Conservation (phyloP, 2,797 vertebrate species). For the Ataeniobius toweri region DNA sequence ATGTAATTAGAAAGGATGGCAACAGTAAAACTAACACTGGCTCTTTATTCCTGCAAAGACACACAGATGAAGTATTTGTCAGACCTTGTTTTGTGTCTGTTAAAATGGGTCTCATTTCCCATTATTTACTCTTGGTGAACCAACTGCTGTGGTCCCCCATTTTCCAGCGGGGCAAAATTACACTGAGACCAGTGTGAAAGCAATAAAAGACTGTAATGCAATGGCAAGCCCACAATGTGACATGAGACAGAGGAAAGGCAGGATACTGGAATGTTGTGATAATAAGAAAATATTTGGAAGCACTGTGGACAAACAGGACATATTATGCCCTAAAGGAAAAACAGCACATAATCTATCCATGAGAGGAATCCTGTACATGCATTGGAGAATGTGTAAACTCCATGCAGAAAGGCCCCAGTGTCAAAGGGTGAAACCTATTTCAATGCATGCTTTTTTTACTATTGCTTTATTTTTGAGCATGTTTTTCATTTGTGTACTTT, state of each 20-base stretch:
- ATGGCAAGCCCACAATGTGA: conserved; percentile 48
- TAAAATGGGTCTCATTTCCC: conserved; percentile 50
- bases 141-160: conserved; percentile 19
- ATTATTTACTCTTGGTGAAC: conserved; percentile 58
- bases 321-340: not conserved
- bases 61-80: conserved; percentile 57
- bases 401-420: not conserved
- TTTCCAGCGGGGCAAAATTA: conserved; percentile 47
- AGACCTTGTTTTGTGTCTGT: conserved; percentile 48
- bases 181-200: conserved; percentile 63
- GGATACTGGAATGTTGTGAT: conserved; percentile 18
- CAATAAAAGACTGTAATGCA: conserved; percentile 54
- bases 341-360: too few species aligned
- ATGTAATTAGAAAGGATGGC: conserved; percentile 61
- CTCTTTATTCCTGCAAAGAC: conserved; percentile 1
- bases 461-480: too few species aligned
- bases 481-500: too few species aligned
- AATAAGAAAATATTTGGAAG: conserved; percentile 32
- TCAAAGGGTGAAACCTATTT: not conserved
- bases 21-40: conserved; percentile 20
- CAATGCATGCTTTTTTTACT: not conserved
- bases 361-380: not conserved
- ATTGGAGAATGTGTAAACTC: not conserved
- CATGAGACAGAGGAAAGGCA: conserved; percentile 34
- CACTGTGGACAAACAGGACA: conserved; percentile 1